These are phyloP conservation scores for Regulus satrapa DNA, from an alignment of 2,113 vertebrate genomes.

Conservation along the genomic window DNA sequence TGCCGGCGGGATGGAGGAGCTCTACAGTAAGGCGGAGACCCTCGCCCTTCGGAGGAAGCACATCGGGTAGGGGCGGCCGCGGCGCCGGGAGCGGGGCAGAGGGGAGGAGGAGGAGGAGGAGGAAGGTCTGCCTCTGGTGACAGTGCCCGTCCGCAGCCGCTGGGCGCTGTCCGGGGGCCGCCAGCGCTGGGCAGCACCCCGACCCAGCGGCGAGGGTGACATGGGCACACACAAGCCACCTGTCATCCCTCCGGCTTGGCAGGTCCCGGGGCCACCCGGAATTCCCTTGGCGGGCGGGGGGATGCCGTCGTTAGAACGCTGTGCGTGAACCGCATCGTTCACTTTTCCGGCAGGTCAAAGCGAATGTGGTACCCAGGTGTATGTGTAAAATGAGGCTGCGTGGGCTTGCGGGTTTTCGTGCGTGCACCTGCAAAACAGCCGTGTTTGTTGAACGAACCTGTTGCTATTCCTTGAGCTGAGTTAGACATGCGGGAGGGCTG, in stretches of 20 bases:
- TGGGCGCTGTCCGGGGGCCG: neutral
- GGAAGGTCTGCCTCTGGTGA: neutral
- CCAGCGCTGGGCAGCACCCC: neutral
- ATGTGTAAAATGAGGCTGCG: neutral
- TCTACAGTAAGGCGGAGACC: conserved; percentile 81
- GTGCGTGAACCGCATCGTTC: neutral
- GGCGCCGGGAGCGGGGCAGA: neutral
- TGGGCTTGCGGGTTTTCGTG: fast-evolving
- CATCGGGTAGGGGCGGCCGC: conserved; percentile 78
- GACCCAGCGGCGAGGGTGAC: neutral
- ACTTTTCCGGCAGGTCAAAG: neutral
- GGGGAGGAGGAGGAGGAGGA: neutral
- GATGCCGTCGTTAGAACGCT: fast-evolving
- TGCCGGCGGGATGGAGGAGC: conserved; percentile 60
- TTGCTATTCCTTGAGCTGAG: neutral
- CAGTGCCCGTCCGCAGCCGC: neutral
- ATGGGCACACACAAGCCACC: neutral
- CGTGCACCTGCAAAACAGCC: neutral
- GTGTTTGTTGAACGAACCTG: neutral
- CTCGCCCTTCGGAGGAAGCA: conserved; percentile 83
- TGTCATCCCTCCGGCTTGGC: neutral
- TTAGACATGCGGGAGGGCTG: neutral
- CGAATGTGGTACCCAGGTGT: neutral
- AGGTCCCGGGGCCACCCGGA: fast-evolving
- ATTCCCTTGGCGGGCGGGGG: neutral